Percentiles rank a stretch among this genome's conserved stretches.
Evolutionary conservation across 2,888 invertebrate genomes (phyloP).

Genomic region (Drosophila percnosoma): DNA sequence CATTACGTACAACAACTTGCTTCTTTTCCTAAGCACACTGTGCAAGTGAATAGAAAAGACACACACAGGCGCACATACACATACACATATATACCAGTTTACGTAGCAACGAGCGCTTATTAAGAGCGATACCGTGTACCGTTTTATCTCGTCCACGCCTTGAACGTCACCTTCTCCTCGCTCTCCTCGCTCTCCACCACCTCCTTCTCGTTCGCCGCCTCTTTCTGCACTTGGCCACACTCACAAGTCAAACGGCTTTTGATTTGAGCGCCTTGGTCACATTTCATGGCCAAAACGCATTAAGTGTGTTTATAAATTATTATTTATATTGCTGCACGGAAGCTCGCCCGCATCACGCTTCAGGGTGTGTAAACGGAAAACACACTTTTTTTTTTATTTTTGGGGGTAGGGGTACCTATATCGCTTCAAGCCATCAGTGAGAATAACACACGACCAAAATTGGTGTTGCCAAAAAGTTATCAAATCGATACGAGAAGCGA

Average conservation of each 20-base stretch:
- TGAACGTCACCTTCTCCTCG: constrained; percentile 2
- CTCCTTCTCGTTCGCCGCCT: neutral
- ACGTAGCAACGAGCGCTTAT: constrained; percentile 23
- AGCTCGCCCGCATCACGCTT: constrained; percentile 53
- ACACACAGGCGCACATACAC: constrained; percentile 15
- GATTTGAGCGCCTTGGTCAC: constrained; percentile 30
- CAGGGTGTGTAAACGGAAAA: constrained; percentile 57
- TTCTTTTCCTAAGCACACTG: constrained; percentile 22
- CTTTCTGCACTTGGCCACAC: constrained; percentile 9
- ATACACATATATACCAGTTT: constrained; percentile 51
- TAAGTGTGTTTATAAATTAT: constrained; percentile 50
- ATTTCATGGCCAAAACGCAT: constrained; percentile 64
- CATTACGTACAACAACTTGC: constrained; percentile 38
- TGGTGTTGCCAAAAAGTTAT: constrained; percentile 53
- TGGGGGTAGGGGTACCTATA: constrained; percentile 33
- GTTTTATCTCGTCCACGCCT: constrained; percentile 45
- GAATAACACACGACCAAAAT: constrained; percentile 35
- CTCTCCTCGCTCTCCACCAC: neutral
- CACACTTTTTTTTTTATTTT: constrained; percentile 26
- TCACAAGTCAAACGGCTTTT: constrained; percentile 63
- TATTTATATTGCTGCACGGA: constrained; percentile 49
- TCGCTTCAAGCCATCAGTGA: constrained; percentile 59
- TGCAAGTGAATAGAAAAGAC: constrained; percentile 1
- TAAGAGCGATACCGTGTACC: constrained; percentile 42
- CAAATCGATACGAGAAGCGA: constrained; percentile 62